Percentiles rank a stretch among this genome's conserved stretches.
Conservation (phyloP, 1,140 invertebrate species). For the Drosophila mauritiana region DNA sequence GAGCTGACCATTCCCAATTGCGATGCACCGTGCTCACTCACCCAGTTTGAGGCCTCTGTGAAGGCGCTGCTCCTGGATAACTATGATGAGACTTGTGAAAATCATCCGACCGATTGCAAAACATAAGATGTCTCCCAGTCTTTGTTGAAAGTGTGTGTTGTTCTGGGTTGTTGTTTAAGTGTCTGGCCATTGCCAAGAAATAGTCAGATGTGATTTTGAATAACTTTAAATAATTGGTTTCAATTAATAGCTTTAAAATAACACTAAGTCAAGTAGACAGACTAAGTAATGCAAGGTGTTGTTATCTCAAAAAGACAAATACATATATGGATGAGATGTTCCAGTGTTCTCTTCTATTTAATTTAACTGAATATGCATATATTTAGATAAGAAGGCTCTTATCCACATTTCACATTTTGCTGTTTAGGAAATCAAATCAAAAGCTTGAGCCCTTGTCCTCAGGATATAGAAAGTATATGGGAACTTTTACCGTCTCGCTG, state of each 20-base stretch:
- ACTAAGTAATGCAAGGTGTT: neutral
- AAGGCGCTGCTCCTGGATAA: conserved; percentile 85
- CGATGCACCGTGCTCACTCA: conserved; percentile 84
- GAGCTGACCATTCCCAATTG: conserved; percentile 85
- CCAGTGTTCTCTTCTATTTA: neutral
- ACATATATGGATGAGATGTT: neutral
- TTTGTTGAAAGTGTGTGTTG: conserved; percentile 33
- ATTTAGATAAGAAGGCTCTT: neutral
- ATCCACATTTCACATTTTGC: conserved; percentile 14
- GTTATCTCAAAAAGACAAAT: conserved; percentile 8
- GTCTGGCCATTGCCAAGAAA: neutral
- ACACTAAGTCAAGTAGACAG: neutral
- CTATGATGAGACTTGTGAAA: conserved; percentile 86
- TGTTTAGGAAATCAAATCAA: conserved; percentile 76
- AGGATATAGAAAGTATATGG: conserved; percentile 93
- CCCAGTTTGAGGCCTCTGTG: conserved; percentile 83
- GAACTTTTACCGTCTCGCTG: conserved; percentile 88
- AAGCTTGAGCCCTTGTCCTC: conserved; percentile 92
- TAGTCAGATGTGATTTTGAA: conserved; percentile 1
- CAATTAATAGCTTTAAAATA: neutral
- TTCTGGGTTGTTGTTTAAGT: conserved; percentile 20
- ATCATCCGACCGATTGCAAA: conserved; percentile 73
- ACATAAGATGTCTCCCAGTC: conserved; percentile 25
- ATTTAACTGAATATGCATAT: conserved; percentile 11
- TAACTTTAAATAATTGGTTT: neutral